A percentile compares a stretch with the other conserved stretches of the same genome.
Evolutionary conservation across 2,888 invertebrate genomes (phyloP).

Genomic region (Eupithecia centaureata): DNA sequence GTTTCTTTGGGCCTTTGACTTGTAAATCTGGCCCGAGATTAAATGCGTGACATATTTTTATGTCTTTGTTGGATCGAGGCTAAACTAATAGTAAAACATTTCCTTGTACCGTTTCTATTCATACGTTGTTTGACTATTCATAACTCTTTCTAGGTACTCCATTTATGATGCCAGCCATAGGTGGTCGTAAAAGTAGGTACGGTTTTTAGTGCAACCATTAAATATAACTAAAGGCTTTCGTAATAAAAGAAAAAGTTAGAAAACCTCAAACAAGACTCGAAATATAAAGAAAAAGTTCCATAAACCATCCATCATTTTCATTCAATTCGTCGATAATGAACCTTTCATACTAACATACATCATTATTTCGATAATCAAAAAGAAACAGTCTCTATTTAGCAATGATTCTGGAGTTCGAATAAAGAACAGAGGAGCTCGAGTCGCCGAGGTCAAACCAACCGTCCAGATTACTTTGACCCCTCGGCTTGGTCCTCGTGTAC

Average conservation of each 20-base stretch:
- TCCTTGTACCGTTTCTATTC: conserved; percentile 33
- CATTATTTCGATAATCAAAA: conserved; percentile 24
- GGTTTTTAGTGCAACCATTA: background rate
- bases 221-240: background rate
- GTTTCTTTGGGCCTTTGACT: conserved; percentile 50
- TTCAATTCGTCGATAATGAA: conserved; percentile 3
- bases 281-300: background rate
- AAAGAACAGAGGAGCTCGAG: conserved; percentile 69
- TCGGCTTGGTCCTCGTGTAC: conserved; percentile 47
- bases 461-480: conserved; percentile 57
- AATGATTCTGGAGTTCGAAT: conserved; percentile 62
- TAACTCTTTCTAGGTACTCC: background rate
- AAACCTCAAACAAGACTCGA: background rate
- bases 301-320: background rate
- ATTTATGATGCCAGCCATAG: background rate
- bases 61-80: conserved; percentile 37
- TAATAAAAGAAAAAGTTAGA: background rate
- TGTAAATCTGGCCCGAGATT: conserved; percentile 45
- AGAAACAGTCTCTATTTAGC: conserved; percentile 21
- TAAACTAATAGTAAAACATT: conserved; percentile 28
- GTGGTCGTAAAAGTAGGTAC: conserved; percentile 9
- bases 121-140: conserved; percentile 28
- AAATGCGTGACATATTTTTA: conserved; percentile 41
- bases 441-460: conserved; percentile 61
- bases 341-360: conserved; percentile 8